Evolutionary conservation across 2,113 vertebrate species (phyloP), one percentile per base, ranked within the genome.

Genomic region (Passer domesticus): DNA sequence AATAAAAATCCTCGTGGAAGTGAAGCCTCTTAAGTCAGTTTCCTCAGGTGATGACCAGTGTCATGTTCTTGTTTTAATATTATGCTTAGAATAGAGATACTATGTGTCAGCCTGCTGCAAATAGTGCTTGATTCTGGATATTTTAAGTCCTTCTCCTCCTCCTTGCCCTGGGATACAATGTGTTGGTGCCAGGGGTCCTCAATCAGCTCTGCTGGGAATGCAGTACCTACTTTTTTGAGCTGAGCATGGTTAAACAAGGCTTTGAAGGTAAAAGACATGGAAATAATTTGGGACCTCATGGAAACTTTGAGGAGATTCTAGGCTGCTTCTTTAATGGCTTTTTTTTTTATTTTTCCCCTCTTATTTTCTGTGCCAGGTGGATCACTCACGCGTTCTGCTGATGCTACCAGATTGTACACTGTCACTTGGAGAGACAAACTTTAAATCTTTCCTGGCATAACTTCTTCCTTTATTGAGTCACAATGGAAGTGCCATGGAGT

Each of bases 391-490:
- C 4, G 8, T 95, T 96, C 63, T 68, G 14, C 90, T 74, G 58
- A 85, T 94, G 95, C 95, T 94, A 84, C 96, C 95, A 94, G 97
- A 95, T 95, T 95, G 78, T 96, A 92, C 88, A 76, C 87, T 39
- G 75, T 96, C 58, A 52, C 96, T 95, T 96, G 96, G 96, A 98
- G 96, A 95, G 94, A 84, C 89, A 95, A 83, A 96, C 64, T 89
- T 97, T 85, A 95, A 97, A 97, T 90, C 84, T 97, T 94, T 64
- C 94, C 96, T 90, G 93, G 97, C 96, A 76, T 79, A 88, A 94
- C 81, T 95, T 96, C 97, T 97, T 97, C 98, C 97, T 97, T 98
- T 97, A 96, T 95, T 97, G 97, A 95, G 95, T 97, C 96, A 72
- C 92, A 89, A 64, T 95, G 92, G 79, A 41, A 85, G 89, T 92